Percentiles rank a stretch among this genome's conserved stretches.
These are phyloP conservation scores for Thinocorus orbignyianus DNA, from an alignment of 2,113 vertebrate genomes.

Conservation along the genomic window DNA sequence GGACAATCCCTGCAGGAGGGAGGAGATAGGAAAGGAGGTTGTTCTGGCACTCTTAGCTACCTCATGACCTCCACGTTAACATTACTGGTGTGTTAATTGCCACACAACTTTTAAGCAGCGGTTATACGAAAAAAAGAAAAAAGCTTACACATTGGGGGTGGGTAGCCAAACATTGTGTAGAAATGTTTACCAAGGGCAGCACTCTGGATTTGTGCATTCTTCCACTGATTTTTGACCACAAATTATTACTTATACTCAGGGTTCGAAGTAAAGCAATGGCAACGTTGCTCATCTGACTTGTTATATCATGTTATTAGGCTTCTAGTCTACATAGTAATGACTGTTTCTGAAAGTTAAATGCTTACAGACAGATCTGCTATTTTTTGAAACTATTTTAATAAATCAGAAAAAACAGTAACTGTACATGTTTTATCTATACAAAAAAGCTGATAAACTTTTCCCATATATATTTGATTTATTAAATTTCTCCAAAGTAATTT, in stretches of 20 bases:
- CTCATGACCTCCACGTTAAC: neutral
- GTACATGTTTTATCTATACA: slow-evolving; percentile 24
- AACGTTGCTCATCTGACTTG: neutral
- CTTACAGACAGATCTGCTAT: neutral
- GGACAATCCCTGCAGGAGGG: neutral
- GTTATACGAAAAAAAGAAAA: neutral
- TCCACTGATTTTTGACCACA: neutral
- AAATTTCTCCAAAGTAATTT: slow-evolving; percentile 74
- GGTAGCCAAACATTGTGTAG: neutral
- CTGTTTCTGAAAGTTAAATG: slow-evolving; percentile 32
- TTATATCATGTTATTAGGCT: neutral
- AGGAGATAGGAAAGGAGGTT: neutral
- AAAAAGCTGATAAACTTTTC: slow-evolving; percentile 53
- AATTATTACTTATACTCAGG: neutral
- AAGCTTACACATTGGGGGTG: neutral
- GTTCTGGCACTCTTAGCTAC: neutral
- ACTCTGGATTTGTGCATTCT: neutral
- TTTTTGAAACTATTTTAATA: slow-evolving; percentile 48
- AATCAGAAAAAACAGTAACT: slow-evolving; percentile 34
- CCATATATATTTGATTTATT: slow-evolving; percentile 72
- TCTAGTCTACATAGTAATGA: slow-evolving; percentile 42
- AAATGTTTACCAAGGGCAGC: neutral
- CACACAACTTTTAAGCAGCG: neutral
- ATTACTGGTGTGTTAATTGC: neutral
- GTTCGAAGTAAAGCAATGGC: neutral